Conservation (phyloP, 2,797 vertebrate genomes). For the Galago senegalensis region DNA sequence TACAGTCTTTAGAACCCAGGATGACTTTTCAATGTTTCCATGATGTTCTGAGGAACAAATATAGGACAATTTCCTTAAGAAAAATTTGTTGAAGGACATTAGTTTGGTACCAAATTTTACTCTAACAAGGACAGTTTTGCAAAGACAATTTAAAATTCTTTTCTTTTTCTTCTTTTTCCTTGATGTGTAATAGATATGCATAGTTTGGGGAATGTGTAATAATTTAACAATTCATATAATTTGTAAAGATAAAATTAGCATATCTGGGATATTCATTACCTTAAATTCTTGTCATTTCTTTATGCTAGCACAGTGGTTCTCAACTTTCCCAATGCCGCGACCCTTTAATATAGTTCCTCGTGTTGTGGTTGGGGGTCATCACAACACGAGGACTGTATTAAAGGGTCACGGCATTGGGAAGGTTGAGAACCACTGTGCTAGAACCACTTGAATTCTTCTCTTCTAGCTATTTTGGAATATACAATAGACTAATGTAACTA, state of each 20-base stretch:
- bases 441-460: not conserved
- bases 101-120: not conserved
- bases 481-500: not conserved
- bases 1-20: not conserved
- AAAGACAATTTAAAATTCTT: not conserved
- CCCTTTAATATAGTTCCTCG: too few species aligned
- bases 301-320: too few species aligned
- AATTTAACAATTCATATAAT: not conserved
- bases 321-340: too few species aligned
- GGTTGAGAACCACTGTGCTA: not conserved
- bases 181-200: not conserved
- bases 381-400: too few species aligned
- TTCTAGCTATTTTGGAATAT: not conserved
- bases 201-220: not conserved
- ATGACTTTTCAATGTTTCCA: not conserved
- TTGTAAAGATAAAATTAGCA: not conserved
- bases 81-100: slow-evolving; percentile 52
- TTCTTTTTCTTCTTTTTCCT: not conserved
- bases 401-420: too few species aligned
- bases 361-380: too few species aligned
- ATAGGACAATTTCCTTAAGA: not conserved
- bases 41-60: not conserved
- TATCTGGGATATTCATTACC: not conserved
- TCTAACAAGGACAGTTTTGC: not conserved
- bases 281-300: not conserved